These are phyloP conservation scores for Epistrophe eligans DNA, from an alignment of 2,888 invertebrate genomes.

Conservation along the genomic window DNA sequence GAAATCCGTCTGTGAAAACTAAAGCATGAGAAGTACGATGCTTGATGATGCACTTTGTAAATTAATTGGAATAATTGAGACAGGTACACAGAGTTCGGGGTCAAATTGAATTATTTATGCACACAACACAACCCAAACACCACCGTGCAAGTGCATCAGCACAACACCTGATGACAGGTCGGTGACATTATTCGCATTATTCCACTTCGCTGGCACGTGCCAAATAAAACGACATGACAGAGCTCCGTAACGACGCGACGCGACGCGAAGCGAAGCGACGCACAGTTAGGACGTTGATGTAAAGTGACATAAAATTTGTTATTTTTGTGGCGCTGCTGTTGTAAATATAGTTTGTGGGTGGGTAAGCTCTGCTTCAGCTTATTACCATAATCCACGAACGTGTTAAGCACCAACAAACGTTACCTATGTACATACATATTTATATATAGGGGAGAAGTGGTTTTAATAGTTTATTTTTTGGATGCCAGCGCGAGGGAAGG, in stretches of 20 bases:
- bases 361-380: constrained; percentile 49
- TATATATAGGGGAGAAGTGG: constrained; percentile 36
- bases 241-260: background rate
- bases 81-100: constrained; percentile 51
- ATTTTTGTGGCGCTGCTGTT: constrained; percentile 29
- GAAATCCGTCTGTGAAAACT: constrained; percentile 12
- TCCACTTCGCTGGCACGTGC: constrained; percentile 66
- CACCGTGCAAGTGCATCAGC: constrained; percentile 16
- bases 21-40: constrained; percentile 20
- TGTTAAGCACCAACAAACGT: constrained; percentile 51
- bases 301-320: constrained; percentile 70
- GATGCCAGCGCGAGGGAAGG: background rate
- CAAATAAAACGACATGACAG: constrained; percentile 29
- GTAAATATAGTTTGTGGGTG: constrained; percentile 35
- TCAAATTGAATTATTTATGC: constrained; percentile 55
- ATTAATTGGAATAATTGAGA: constrained; percentile 52
- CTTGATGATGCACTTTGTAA: constrained; percentile 47
- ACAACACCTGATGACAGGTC: constrained; percentile 36
- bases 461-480: constrained; percentile 47
- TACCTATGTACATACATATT: too few relatives aligned
- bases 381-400: constrained; percentile 74
- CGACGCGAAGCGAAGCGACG: background rate
- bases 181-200: constrained; percentile 55
- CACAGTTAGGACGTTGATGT: constrained; percentile 58
- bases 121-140: constrained; percentile 1